Conservation (phyloP, 2,888 invertebrate species). For the Phalera bucephala region DNA sequence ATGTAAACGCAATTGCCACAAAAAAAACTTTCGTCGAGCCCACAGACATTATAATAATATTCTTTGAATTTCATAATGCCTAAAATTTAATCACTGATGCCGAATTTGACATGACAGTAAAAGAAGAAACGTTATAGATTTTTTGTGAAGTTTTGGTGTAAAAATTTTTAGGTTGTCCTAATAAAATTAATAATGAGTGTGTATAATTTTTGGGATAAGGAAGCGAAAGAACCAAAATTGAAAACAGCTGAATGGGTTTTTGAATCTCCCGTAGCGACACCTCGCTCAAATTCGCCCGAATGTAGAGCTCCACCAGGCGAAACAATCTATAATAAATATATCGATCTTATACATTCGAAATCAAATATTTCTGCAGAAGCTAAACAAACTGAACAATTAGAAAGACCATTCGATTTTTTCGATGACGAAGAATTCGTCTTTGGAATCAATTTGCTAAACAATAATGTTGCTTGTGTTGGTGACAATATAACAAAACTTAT, state of each 20-base stretch:
- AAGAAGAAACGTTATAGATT: background rate
- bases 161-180: background rate
- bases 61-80: no score
- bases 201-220: conserved; percentile 40
- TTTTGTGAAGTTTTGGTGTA: background rate
- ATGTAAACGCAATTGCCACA: no score
- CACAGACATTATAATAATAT: no score
- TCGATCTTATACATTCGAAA: conserved; percentile 62
- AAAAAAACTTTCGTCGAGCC: no score
- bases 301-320: conserved; percentile 46
- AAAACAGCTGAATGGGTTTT: conserved; percentile 47
- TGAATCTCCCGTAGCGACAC: conserved; percentile 39
- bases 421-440: conserved; percentile 75
- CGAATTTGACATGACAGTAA: no score
- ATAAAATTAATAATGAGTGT: conserved; percentile 27
- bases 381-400: conserved; percentile 51
- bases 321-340: conserved; percentile 58
- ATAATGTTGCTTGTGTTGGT: conserved; percentile 74
- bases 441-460: conserved; percentile 69
- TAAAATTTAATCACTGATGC: no score
- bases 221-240: conserved; percentile 37
- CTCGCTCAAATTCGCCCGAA: conserved; percentile 48
- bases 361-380: conserved; percentile 50
- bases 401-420: conserved; percentile 69
- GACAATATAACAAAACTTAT: conserved; percentile 69